Evolutionary conservation across 2,888 invertebrate genomes (phyloP).

Genomic region (Hydrotaea cyrtoneurina): DNA sequence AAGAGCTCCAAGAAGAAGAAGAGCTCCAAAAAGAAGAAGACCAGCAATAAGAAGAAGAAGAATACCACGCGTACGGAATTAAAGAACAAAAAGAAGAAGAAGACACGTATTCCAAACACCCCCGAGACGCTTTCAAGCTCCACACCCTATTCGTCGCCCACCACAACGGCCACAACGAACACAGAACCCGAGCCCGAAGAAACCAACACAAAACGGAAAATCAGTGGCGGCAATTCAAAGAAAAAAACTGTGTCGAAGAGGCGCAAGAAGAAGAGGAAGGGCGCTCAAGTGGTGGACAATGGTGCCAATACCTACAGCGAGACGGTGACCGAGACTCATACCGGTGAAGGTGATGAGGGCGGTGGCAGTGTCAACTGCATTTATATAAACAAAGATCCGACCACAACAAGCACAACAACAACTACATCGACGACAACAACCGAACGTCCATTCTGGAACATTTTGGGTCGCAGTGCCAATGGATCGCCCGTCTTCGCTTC

Average conservation of each 20-base stretch:
- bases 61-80: constrained; percentile 8
- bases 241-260: constrained; percentile 25
- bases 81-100: constrained; percentile 39
- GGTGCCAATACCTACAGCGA: constrained; percentile 45
- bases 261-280: constrained; percentile 44
- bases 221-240: constrained; percentile 30
- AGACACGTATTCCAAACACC: constrained; percentile 6
- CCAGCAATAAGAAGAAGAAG: neutral
- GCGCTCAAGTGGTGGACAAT: constrained; percentile 27
- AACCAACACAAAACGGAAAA: neutral
- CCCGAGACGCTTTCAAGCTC: neutral
- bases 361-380: constrained; percentile 73
- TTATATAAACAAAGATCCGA: constrained; percentile 74
- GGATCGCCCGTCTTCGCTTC: constrained; percentile 48
- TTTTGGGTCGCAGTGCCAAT: constrained; percentile 72
- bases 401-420: neutral
- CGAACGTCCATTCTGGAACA: constrained; percentile 76
- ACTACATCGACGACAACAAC: constrained; percentile 69
- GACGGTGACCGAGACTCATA: constrained; percentile 53
- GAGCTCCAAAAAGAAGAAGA: constrained; percentile 18
- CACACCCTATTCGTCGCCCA: neutral
- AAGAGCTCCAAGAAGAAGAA: constrained; percentile 45
- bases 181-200: neutral
- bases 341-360: constrained; percentile 33
- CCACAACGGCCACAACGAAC: neutral